Percentiles rank a stretch among this genome's conserved stretches.
These are phyloP conservation scores for Aptenodytes patagonicus DNA, from an alignment of 2,113 vertebrate species.

Conservation along the genomic window DNA sequence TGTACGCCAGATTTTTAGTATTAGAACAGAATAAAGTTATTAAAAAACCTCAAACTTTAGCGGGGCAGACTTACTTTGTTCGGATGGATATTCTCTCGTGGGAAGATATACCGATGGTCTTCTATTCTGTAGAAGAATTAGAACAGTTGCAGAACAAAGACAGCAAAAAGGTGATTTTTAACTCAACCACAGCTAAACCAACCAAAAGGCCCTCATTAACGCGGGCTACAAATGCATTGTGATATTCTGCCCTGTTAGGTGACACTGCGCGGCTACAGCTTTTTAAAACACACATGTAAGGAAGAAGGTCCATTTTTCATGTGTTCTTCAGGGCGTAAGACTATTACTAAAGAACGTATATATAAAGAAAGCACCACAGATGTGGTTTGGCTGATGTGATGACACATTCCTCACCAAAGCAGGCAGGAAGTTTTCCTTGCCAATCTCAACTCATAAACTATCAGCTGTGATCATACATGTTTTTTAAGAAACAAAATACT, in stretches of 20 bases:
- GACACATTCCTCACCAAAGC: not conserved
- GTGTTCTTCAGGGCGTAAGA: not conserved
- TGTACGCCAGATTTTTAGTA: not conserved
- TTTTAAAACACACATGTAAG: not conserved
- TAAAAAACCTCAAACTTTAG: not conserved
- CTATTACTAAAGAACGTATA: not conserved
- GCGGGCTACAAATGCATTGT: rapidly evolving
- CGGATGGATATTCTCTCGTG: constrained; percentile 93
- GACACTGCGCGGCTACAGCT: not conserved
- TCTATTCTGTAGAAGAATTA: constrained; percentile 81
- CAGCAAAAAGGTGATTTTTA: not conserved
- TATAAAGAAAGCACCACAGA: not conserved
- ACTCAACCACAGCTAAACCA: not conserved
- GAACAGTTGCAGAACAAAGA: not conserved
- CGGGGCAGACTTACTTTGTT: constrained; percentile 85
- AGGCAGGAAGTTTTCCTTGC: not conserved
- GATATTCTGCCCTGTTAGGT: not conserved
- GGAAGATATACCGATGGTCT: constrained; percentile 95
- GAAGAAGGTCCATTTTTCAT: rapidly evolving
- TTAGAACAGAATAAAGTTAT: not conserved
- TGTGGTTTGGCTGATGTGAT: not conserved
- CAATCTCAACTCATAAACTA: not conserved
- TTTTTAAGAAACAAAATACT: not conserved
- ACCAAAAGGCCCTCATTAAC: too few species aligned
- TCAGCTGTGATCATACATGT: not conserved